Base-by-base conservation (phyloP, 23 tunicate genomes). In the Clavelina lepadiformis region DNA sequence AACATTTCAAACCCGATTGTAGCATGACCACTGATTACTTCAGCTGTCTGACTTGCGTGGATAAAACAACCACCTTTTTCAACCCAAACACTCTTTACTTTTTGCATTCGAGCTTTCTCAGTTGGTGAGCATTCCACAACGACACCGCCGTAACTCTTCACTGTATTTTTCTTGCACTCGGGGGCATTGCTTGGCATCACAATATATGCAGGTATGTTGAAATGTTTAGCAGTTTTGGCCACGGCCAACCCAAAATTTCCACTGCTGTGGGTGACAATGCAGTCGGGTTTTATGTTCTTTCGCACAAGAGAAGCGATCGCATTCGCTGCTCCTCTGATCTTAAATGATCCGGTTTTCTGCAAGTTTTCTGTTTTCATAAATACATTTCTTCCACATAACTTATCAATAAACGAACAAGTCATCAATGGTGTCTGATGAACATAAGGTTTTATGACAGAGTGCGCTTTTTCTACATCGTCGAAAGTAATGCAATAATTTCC, bases 261-360 rank as follows among this genome's bases (percentile, higher is more conserved):
- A 65, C 97, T 89, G 76, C 97, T 89, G 69, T 89, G 86, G 1
- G 89, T 81, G 31, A 89, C 89, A 28, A 89, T 79, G 56, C 91
- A 81, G 3, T 5, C 34, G 5, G 65, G 61, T 38, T 74, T 58
- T n/a, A n/a, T n/a, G n/a, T n/a, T n/a, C 67, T 28, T 33, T 62
- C 41, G 74, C 1, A 28, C 18, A 21, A 38, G n/a, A 21, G 20
- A 2, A 22, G 56, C 29, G 29, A 82, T 62, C 18, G 89, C 89
- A 50, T 89, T 89, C n/a, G 51, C 65, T 28, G 97, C 97, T 1
- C 97, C 97, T 45, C 97, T 58, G 46, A 81, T 38, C 75, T 89
- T 89, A 63, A 89, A 89, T 8, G 97, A 89, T 29, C 97, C 97
- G 35, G 97, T 89, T 75, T 89, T 89, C 59, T 89, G 97, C 8